phyloP scores from a whole-genome alignment of 1,140 invertebrate species.

The Pectinophora gossypiella region DNA sequence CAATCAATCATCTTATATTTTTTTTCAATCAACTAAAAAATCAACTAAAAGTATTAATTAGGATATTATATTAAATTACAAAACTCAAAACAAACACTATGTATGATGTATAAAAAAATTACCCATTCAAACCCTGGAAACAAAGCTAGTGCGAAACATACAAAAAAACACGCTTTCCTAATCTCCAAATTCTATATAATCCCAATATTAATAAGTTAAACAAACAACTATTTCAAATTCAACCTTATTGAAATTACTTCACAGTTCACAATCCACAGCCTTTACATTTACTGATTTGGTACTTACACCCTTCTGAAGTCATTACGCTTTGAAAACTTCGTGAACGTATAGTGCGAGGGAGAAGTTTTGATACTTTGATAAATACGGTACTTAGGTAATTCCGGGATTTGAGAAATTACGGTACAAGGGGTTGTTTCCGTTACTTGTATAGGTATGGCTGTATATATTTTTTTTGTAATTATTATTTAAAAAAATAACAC shows the following conservation, averaged over 20 bases:
- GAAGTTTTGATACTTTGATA: not conserved
- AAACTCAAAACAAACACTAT: too few relatives aligned
- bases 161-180: slow-evolving; percentile 45
- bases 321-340: slow-evolving; percentile 36
- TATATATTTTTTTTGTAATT: too few relatives aligned
- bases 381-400: too few relatives aligned
- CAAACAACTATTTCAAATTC: slow-evolving; percentile 15
- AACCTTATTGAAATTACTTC: slow-evolving; percentile 2
- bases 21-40: too few relatives aligned
- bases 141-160: not conserved
- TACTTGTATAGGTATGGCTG: too few relatives aligned
- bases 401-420: too few relatives aligned
- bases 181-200: slow-evolving; percentile 55
- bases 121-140: not conserved
- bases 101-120: too few relatives aligned
- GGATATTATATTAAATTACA: too few relatives aligned
- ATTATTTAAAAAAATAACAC: too few relatives aligned
- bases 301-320: slow-evolving; percentile 29
- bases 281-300: slow-evolving; percentile 9
- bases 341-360: slow-evolving; percentile 24
- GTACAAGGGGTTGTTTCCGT: too few relatives aligned
- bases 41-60: too few relatives aligned
- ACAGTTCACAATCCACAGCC: slow-evolving; percentile 14
- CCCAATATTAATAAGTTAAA: slow-evolving; percentile 51
- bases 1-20: too few relatives aligned